These are phyloP conservation scores for Acipenser transmontanus DNA, from an alignment of 2,797 vertebrate species.

Conservation along the genomic window DNA sequence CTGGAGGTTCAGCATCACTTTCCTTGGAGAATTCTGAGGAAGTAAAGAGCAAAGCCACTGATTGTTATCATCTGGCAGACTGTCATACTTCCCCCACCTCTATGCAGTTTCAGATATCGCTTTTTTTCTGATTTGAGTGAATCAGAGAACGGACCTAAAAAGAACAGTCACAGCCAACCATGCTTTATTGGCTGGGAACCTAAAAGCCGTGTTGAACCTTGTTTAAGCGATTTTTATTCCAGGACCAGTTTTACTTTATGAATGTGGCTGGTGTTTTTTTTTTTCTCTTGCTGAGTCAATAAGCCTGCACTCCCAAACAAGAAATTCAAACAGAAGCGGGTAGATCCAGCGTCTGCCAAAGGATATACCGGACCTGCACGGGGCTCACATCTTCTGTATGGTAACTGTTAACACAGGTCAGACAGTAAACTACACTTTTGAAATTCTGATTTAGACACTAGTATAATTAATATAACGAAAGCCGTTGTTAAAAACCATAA, in stretches of 20 bases:
- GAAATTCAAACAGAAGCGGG: background rate
- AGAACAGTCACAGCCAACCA: constrained; percentile 20
- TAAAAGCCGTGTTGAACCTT: constrained; percentile 7
- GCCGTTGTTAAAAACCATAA: too few species aligned
- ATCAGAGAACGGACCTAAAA: constrained; percentile 4
- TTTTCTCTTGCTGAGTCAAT: background rate
- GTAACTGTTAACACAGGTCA: constrained; percentile 38
- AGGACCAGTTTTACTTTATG: constrained; percentile 11
- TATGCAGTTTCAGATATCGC: constrained; percentile 24
- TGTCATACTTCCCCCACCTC: constrained; percentile 31
- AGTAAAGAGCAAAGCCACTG: constrained; percentile 30
- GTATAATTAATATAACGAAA: too few species aligned
- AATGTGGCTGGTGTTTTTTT: constrained; percentile 30
- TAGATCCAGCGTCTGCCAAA: background rate
- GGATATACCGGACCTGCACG: constrained; percentile 6
- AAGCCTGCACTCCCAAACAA: background rate
- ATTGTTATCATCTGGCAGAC: constrained; percentile 23
- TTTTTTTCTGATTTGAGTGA: constrained; percentile 33
- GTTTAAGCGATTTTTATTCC: background rate
- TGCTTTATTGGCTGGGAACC: constrained; percentile 36
- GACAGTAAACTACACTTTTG: constrained; percentile 14
- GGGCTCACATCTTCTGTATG: constrained; percentile 32
- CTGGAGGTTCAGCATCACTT: constrained; percentile 31
- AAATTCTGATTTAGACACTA: too few species aligned
- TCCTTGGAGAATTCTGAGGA: constrained; percentile 47